A percentile compares a stretch with the other conserved stretches of the same genome.
phyloP scores from a whole-genome alignment of 1,140 invertebrate genomes.

The Apis cerana region DNA sequence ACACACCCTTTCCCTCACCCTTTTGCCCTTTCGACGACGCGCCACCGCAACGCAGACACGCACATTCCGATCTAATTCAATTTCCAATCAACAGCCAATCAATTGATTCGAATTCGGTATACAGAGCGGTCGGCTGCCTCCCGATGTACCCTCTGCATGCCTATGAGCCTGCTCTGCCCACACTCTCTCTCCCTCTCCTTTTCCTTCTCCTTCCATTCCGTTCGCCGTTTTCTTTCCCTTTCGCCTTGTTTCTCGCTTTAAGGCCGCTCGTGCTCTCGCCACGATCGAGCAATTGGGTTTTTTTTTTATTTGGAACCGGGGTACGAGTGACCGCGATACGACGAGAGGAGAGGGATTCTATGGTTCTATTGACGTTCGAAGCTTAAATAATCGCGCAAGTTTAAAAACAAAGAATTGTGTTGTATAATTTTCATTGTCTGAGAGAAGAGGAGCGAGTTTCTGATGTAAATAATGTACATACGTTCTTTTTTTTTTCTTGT shows the following conservation, averaged over 20 bases:
- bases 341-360: background rate
- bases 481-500: no score
- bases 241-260: background rate
- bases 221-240: no score
- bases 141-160: constrained; percentile 72
- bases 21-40: constrained; percentile 1
- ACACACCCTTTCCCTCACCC: background rate
- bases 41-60: constrained; percentile 69
- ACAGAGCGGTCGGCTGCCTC: constrained; percentile 73
- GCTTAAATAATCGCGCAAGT: no score
- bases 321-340: background rate
- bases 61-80: constrained; percentile 83
- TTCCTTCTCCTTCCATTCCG: no score
- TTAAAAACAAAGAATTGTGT: no score
- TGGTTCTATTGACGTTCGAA: no score
- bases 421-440: no score
- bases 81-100: constrained; percentile 84
- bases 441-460: no score
- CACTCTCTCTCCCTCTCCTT: constrained; percentile 2
- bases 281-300: constrained; percentile 71
- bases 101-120: constrained; percentile 83
- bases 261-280: constrained; percentile 47
- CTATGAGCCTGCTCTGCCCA: constrained; percentile 68
- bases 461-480: no score
- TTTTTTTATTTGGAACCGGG: constrained; percentile 32